Percentiles rank a stretch among this genome's conserved stretches.
These are phyloP conservation scores for Cladopsammia gracilis DNA, from an alignment of 64 coral and sea anemone genomes.

Conservation along the genomic window DNA sequence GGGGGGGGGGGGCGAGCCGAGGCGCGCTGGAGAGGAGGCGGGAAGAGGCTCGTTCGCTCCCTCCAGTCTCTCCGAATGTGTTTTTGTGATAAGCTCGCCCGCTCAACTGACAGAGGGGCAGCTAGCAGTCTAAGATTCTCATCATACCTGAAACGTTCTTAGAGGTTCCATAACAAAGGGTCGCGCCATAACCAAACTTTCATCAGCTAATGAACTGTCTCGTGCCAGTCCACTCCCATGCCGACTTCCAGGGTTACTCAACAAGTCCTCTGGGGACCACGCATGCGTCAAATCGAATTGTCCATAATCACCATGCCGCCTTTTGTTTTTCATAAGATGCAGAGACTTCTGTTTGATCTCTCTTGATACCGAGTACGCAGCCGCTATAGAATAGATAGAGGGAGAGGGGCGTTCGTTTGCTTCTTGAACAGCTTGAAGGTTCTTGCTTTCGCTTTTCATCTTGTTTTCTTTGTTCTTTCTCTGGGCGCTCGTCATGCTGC, in stretches of 20 bases:
- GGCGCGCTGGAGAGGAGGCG: too few relatives aligned
- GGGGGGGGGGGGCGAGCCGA: too few relatives aligned
- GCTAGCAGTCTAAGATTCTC: not conserved
- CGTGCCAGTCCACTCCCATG: conserved; percentile 25
- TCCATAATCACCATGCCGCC: conserved; percentile 91
- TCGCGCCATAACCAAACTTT: conserved; percentile 46
- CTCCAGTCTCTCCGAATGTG: too few relatives aligned
- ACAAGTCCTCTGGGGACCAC: conserved; percentile 82
- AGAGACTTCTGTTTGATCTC: conserved; percentile 78
- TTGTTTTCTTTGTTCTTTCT: not conserved
- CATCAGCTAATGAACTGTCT: conserved; percentile 44
- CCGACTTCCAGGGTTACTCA: conserved; percentile 46
- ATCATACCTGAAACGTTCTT: conserved; percentile 62
- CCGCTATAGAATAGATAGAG: conserved; percentile 73
- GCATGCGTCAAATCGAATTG: conserved; percentile 84
- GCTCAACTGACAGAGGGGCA: too few relatives aligned
- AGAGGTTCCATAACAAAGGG: conserved; percentile 65
- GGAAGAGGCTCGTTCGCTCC: too few relatives aligned
- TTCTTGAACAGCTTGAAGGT: conserved; percentile 51
- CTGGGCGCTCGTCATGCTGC: not conserved
- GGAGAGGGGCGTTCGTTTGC: not conserved
- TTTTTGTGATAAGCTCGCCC: too few relatives aligned
- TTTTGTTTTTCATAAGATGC: conserved; percentile 71
- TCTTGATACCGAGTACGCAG: conserved; percentile 73
- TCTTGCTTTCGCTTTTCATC: not conserved